Evolutionary conservation across 2,888 invertebrate genomes (phyloP), one percentile per base, ranked within the genome.

Genomic region (Nomada fucata): DNA sequence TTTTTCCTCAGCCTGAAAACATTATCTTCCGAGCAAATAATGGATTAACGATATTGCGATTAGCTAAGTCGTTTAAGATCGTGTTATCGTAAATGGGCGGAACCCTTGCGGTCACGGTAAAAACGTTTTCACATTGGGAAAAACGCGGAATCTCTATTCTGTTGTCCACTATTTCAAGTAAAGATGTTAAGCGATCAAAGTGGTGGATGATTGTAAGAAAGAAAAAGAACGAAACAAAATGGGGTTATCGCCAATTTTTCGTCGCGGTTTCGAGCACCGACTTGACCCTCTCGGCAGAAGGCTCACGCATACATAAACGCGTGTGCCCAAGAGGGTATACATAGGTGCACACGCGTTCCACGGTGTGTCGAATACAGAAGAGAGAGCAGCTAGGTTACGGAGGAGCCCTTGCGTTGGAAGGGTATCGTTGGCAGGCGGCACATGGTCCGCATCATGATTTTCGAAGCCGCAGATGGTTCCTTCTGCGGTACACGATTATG

Each of bases 391-490:
- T 75, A 76, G 79, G 83, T 84, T 84, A 76, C 74, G 64, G 50
- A 83, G 75, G 71, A 71, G 78, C 75, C 83, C 75, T 81, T 57
- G 79, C 64, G 79, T 77, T 81, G 76, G 75, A 77, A 75, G 83
- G 84, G 83, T 83, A 86, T 89, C 88, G 89, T 80, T 83, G 79
- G 85, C 88, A 88, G 84, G 80, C 86, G 79, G 91, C 91, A 92
- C 92, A 92, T 92, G 92, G 92, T 90, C 89, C 90, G 90, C 90
- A 89, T 86, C 88, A 81, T 89, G 90, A 88, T 89, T 88, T 91
- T 90, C 89, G 91, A 91, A 92, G 91, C 92, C 92, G 92, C 92
- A 92, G 92, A 92, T 92, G 92, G 92, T 91, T 91, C 91, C 89
- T 91, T 88, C 90, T 88, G 84, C 79, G 87, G 89, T 89, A 88